Evolutionary conservation across 1,140 invertebrate species (phyloP).

Genomic region (Diprion similis): DNA sequence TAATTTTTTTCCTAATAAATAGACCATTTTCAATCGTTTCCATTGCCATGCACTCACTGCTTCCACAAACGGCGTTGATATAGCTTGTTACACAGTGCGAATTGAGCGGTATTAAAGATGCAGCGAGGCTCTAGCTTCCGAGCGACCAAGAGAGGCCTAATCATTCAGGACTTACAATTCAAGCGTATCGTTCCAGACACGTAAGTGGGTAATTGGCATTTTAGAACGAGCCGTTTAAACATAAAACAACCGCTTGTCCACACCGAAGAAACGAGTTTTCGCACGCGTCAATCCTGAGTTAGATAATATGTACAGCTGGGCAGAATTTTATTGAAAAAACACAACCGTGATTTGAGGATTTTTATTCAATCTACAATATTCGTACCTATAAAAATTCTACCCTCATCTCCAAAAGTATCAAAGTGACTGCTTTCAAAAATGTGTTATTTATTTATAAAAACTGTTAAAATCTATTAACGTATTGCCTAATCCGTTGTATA

Average conservation of each 20-base stretch:
- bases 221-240: conserved; percentile 1
- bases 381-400: too few relatives aligned
- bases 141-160: conserved; percentile 36
- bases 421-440: too few relatives aligned
- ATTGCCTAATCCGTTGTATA: too few relatives aligned
- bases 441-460: too few relatives aligned
- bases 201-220: conserved; percentile 45
- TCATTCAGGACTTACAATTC: conserved; percentile 42
- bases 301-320: background rate
- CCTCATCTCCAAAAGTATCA: too few relatives aligned
- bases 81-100: too few relatives aligned
- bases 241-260: background rate
- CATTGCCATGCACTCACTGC: background rate
- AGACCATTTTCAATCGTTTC: background rate
- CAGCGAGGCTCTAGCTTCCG: conserved; percentile 9
- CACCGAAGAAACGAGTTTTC: background rate
- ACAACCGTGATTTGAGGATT: too few relatives aligned
- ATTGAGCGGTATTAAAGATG: background rate
- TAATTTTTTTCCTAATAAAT: background rate
- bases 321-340: background rate
- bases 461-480: too few relatives aligned
- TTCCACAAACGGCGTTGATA: background rate
- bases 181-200: conserved; percentile 40
- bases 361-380: too few relatives aligned
- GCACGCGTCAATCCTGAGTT: background rate